A percentile compares a stretch with the other conserved stretches of the same genome.
phyloP scores from a whole-genome alignment of 2,888 invertebrate genomes.

The Drosophila emarginata region DNA sequence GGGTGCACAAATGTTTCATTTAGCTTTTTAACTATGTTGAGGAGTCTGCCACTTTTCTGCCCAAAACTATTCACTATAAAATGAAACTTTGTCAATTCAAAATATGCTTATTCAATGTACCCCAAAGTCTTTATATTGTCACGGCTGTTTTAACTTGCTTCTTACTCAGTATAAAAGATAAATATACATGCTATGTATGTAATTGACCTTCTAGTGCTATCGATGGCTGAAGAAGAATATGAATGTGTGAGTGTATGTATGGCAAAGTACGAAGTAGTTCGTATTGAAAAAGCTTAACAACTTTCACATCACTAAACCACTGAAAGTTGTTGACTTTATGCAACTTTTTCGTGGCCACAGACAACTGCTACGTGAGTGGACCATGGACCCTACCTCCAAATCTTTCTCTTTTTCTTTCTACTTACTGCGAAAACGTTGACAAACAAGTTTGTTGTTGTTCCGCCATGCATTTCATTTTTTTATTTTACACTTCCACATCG shows the following conservation, averaged over 20 bases:
- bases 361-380: conserved; percentile 64
- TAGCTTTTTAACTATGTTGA: neutral
- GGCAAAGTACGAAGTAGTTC: conserved; percentile 17
- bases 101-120: neutral
- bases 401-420: conserved; percentile 5
- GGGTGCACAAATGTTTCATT: neutral
- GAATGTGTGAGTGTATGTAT: neutral
- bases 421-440: conserved; percentile 44
- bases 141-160: conserved; percentile 1
- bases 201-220: conserved; percentile 65
- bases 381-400: conserved; percentile 15
- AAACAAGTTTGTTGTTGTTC: conserved; percentile 75
- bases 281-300: conserved; percentile 61
- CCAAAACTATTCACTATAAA: neutral
- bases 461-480: conserved; percentile 55
- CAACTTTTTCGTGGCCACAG: conserved; percentile 76
- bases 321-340: conserved; percentile 76
- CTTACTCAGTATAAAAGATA: neutral
- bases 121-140: conserved; percentile 14
- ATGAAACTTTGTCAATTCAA: neutral
- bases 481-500: conserved; percentile 53
- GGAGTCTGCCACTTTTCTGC: neutral
- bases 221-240: conserved; percentile 10
- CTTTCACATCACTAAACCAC: conserved; percentile 74
- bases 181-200: conserved; percentile 40